Evolutionary conservation across 2,888 invertebrate species (phyloP), one percentile per base, ranked within the genome.

Genomic region (Cephus pulcher): DNA sequence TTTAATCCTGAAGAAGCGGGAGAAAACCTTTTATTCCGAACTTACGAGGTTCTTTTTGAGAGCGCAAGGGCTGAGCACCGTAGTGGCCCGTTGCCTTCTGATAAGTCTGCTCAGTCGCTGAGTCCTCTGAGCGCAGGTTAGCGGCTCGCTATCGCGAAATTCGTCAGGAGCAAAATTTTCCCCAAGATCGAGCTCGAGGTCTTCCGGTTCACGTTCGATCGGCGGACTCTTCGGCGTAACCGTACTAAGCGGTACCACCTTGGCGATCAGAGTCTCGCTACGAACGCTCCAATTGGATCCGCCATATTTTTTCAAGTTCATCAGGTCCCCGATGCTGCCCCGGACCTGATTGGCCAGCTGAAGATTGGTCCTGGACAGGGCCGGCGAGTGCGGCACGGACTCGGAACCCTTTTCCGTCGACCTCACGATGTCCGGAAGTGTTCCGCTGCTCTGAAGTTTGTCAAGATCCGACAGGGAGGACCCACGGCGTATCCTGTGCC

Each of bases 251-350:
- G 96, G 96, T 76, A 96, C 95, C 37, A 95, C 94, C 85, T 94
- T 93, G 12, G 96, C 96, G 71, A 96, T 94, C 84, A 96, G 90
- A 75, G 94, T 94, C 85, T 96, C 96, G 90, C 95, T 95, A 32
- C 95, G 93, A 1, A 95, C 93, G 84, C 95, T 95, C 93, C 94
- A 95, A 81, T 93, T 94, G 88, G 94, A 95, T 69, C 95, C 95
- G 80, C 95, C 95, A 87, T 95, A 96, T 88, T 94, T 94, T 86
- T 94, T 94, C 86, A 94, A 90, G 90, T 96, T 96, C 96, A 96
- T 96, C 86, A 96, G 92, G 90, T 96, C 96, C 3, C 96, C 96
- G 74, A 96, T 95, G 85, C 95, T 95, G 32, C 95, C 95, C 0
- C 91, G 86, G 1, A 89, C 88, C 32, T 89, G 87, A 74, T 84